Conservation (phyloP, 2,797 vertebrate genomes). For the Cossypha caffra region DNA sequence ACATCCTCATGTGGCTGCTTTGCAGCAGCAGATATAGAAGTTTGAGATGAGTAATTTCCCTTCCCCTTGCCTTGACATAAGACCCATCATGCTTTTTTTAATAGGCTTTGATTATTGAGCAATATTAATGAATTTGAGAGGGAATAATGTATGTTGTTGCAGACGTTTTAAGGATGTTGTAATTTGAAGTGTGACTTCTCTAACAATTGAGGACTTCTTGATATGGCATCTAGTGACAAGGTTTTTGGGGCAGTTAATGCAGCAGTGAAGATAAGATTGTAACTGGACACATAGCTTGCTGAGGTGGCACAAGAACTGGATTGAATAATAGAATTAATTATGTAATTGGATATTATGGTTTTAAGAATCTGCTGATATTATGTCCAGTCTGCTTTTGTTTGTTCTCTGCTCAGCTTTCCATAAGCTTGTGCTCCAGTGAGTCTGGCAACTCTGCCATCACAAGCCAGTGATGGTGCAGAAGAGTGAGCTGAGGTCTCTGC, state of each 20-base stretch:
- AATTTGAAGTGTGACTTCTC: neutral
- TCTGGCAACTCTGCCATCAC: neutral
- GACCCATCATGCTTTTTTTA: neutral
- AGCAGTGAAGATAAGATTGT: neutral
- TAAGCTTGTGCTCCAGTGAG: neutral
- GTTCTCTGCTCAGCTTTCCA: neutral
- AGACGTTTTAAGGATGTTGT: neutral
- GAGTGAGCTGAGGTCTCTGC: neutral
- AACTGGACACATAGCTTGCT: neutral
- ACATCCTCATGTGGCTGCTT: neutral
- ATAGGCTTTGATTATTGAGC: neutral
- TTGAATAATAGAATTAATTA: neutral
- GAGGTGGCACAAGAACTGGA: neutral
- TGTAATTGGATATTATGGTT: neutral
- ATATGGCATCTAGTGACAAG: neutral
- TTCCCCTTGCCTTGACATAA: neutral
- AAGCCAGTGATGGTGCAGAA: neutral
- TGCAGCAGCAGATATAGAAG: neutral
- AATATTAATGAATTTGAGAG: neutral
- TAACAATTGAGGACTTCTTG: accelerated
- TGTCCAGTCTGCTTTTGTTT: neutral
- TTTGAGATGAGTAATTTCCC: neutral
- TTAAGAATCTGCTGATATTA: neutral
- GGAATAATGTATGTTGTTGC: neutral
- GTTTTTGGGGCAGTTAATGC: neutral